Evolutionary conservation across 1,140 invertebrate species (phyloP).

Genomic region (Anastatus disparis): DNA sequence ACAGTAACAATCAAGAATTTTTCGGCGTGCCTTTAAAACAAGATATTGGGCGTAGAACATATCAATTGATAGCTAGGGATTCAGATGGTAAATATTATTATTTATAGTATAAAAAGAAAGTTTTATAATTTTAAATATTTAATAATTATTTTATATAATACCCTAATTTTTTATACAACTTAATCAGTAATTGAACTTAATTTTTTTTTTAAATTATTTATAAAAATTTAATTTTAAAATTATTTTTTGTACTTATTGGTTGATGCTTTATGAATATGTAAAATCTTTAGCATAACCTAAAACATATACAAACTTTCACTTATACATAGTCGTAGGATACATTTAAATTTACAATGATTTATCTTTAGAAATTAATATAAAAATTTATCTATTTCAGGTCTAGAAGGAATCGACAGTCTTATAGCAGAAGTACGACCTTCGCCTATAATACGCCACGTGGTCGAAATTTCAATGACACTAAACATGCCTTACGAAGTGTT

Average conservation of each 20-base stretch:
- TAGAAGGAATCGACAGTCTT: slow-evolving; percentile 79
- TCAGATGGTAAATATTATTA: slow-evolving; percentile 56
- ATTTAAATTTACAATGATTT: no score
- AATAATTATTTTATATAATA: slow-evolving; percentile 6
- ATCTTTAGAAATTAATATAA: no score
- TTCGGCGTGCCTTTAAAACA: slow-evolving; percentile 80
- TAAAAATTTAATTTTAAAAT: no score
- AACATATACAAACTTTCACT: no score
- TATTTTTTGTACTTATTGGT: no score
- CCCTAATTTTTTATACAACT: no score
- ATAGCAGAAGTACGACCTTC: slow-evolving; percentile 77
- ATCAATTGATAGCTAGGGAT: slow-evolving; percentile 74
- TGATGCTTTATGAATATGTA: no score
- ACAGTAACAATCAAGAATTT: slow-evolving; percentile 88
- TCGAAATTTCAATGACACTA: slow-evolving; percentile 84
- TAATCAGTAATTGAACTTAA: no score
- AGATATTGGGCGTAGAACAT: slow-evolving; percentile 79
- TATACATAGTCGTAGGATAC: no score
- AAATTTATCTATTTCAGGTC: slow-evolving; percentile 45
- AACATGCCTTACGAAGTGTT: slow-evolving; percentile 79
- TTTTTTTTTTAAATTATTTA: no score
- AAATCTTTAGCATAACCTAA: no score
- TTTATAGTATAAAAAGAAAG: slow-evolving; percentile 14
- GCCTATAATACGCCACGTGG: slow-evolving; percentile 69
- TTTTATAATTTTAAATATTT: not conserved